phyloP scores from a whole-genome alignment of 2,113 vertebrate species.

The Antigone vipio region DNA sequence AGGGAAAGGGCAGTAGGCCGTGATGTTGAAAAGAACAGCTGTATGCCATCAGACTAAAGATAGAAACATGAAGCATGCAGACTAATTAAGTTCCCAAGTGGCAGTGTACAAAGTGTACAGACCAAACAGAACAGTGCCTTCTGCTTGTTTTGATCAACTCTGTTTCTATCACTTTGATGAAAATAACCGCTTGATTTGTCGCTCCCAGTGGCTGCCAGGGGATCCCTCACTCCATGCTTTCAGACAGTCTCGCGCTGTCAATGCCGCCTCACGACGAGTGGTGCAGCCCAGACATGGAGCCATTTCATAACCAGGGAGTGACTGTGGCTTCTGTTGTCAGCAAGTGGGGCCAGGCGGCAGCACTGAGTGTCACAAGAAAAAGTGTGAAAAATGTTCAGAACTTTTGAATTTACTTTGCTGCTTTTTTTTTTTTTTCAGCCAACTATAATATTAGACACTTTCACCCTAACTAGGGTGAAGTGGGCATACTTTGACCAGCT shows the following conservation, averaged over 20 bases:
- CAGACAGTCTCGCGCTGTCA: fast-evolving
- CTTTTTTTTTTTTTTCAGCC: not conserved
- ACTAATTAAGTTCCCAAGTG: slow-evolving; percentile 53
- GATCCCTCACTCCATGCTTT: not conserved
- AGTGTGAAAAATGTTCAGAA: not conserved
- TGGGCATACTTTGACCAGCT: not conserved
- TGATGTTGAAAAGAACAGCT: slow-evolving; percentile 5
- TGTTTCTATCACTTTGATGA: slow-evolving; percentile 15
- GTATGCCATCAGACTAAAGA: slow-evolving; percentile 43
- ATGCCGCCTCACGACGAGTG: fast-evolving
- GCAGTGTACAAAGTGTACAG: slow-evolving; percentile 16
- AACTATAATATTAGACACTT: not conserved
- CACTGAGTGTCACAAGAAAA: not conserved
- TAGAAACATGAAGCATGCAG: slow-evolving; percentile 4
- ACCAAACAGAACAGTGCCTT: slow-evolving; percentile 27
- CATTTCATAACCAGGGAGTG: not conserved
- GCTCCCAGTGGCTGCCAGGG: not conserved
- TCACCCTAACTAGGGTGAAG: not conserved
- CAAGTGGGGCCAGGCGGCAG: not conserved
- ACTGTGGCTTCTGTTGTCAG: not conserved
- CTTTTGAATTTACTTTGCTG: not conserved
- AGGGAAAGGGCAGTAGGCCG: not conserved
- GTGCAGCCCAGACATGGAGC: fast-evolving
- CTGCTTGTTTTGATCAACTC: slow-evolving; percentile 51
- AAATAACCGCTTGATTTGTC: not conserved